Conservation (phyloP, 2,888 invertebrate species). For the Epicampocera succincta region DNA sequence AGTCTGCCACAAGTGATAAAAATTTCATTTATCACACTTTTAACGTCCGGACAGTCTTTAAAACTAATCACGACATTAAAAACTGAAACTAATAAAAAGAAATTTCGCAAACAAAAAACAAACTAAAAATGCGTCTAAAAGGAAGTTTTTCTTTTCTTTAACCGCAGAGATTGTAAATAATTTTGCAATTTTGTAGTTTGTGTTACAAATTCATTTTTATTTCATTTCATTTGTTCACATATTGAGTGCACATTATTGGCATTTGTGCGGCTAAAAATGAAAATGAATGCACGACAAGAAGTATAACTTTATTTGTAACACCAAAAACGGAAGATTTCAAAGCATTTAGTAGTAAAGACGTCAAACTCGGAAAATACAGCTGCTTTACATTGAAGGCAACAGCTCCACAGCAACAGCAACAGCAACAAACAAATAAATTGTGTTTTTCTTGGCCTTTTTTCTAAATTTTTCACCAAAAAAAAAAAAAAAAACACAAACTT, state of each 20-base stretch:
- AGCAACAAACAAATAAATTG: slow-evolving; percentile 36
- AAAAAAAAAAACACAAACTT: neutral
- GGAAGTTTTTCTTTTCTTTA: slow-evolving; percentile 29
- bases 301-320: slow-evolving; percentile 57
- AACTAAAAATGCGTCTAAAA: slow-evolving; percentile 36
- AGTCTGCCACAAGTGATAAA: slow-evolving; percentile 44
- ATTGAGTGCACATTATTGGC: slow-evolving; percentile 23
- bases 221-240: slow-evolving; percentile 51
- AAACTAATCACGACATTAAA: slow-evolving; percentile 41
- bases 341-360: slow-evolving; percentile 65
- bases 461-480: too few species aligned
- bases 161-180: slow-evolving; percentile 18
- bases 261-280: neutral
- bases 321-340: slow-evolving; percentile 66
- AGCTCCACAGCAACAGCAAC: too few species aligned
- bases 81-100: neutral
- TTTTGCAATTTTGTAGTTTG: slow-evolving; percentile 35
- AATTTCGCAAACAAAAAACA: neutral
- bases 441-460: slow-evolving; percentile 1
- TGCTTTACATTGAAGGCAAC: slow-evolving; percentile 49
- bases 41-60: slow-evolving; percentile 1
- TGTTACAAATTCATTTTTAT: slow-evolving; percentile 46
- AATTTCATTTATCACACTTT: slow-evolving; percentile 33
- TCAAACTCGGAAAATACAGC: slow-evolving; percentile 62
- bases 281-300: neutral